Evolutionary conservation across 2,113 vertebrate genomes (phyloP).

Genomic region (Hemiprocne comata): DNA sequence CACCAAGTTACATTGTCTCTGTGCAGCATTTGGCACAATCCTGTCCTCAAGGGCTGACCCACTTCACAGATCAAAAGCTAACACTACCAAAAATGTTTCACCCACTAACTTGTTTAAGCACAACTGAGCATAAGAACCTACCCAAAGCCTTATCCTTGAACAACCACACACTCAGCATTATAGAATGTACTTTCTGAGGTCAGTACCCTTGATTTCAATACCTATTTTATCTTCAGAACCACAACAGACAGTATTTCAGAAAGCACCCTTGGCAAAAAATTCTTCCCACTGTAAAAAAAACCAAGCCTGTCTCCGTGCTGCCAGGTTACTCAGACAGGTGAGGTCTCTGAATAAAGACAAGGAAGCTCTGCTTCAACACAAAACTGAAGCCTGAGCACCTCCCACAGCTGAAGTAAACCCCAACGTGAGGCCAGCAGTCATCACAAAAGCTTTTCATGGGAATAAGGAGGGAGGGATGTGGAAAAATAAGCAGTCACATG

Average conservation of each 20-base stretch:
- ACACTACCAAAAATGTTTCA: not conserved
- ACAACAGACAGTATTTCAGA: not conserved
- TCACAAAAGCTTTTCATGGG: not conserved
- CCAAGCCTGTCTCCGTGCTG: not conserved
- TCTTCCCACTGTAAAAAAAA: not conserved
- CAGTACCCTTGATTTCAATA: not conserved
- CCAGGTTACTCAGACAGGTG: not conserved
- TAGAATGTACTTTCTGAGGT: not conserved
- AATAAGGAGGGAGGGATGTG: not conserved
- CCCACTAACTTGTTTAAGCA: not conserved
- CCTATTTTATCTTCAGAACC: not conserved
- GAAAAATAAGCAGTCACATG: not conserved
- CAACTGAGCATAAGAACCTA: not conserved
- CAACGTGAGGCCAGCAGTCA: not conserved
- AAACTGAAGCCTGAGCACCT: not conserved
- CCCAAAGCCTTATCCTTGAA: not conserved
- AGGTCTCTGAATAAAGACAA: accelerated
- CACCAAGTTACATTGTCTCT: not conserved
- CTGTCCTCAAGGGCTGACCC: not conserved
- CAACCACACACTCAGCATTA: not conserved
- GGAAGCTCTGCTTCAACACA: not conserved
- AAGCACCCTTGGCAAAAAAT: not conserved
- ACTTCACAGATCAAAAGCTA: not conserved
- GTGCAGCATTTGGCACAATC: not conserved
- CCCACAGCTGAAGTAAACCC: not conserved